Evolutionary conservation across 1,140 invertebrate genomes (phyloP).

Genomic region (Colletes latitarsis): DNA sequence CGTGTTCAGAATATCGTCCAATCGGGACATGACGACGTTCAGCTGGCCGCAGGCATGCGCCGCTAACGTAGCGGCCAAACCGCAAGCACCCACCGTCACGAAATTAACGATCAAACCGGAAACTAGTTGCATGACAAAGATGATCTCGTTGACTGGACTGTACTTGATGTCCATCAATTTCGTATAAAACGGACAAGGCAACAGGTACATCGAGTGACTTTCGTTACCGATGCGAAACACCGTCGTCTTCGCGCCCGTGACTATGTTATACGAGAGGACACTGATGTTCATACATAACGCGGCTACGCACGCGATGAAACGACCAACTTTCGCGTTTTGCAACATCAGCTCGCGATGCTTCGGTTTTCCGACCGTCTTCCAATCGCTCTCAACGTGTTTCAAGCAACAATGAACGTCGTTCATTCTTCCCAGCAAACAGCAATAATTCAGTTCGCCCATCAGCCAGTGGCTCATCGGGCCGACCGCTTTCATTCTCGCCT

Average conservation of each 20-base stretch:
- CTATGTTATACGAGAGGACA: slow-evolving; percentile 66
- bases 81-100: slow-evolving; percentile 50
- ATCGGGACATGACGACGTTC: slow-evolving; percentile 39
- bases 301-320: slow-evolving; percentile 51
- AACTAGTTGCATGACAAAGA: slow-evolving; percentile 34
- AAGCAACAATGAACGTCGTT: slow-evolving; percentile 59
- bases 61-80: slow-evolving; percentile 53
- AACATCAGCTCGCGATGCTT: slow-evolving; percentile 48
- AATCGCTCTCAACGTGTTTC: slow-evolving; percentile 46
- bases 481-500: slow-evolving; percentile 61
- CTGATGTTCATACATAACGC: slow-evolving; percentile 67
- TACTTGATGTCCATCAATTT: slow-evolving; percentile 38
- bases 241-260: slow-evolving; percentile 47
- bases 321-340: slow-evolving; percentile 41
- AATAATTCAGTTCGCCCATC: slow-evolving; percentile 71
- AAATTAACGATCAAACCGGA: slow-evolving; percentile 45
- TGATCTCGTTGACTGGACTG: slow-evolving; percentile 55
- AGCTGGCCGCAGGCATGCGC: slow-evolving; percentile 65
- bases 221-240: slow-evolving; percentile 38
- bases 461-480: slow-evolving; percentile 69
- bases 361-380: slow-evolving; percentile 5
- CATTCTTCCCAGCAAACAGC: slow-evolving; percentile 48
- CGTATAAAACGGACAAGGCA: slow-evolving; percentile 47
- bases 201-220: slow-evolving; percentile 38
- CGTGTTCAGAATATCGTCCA: slow-evolving; percentile 38